Evolutionary conservation across 1,140 invertebrate species (phyloP).

Genomic region (Conus betulinus): DNA sequence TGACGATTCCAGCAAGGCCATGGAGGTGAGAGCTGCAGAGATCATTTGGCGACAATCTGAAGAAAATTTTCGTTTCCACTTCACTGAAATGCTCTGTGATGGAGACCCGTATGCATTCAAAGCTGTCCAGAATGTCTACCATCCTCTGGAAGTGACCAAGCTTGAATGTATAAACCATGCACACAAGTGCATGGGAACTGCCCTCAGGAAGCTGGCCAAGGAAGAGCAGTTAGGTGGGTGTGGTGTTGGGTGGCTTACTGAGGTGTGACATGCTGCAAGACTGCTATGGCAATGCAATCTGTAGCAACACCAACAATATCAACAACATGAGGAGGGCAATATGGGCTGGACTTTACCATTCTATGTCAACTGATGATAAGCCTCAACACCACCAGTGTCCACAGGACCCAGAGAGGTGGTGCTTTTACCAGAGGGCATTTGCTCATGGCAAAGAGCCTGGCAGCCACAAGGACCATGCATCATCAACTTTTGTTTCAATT

Average conservation of each 20-base stretch:
- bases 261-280: neutral
- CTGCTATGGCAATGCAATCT: neutral
- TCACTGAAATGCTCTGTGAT: neutral
- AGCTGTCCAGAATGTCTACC: neutral
- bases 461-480: no score
- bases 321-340: neutral
- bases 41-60: neutral
- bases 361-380: neutral
- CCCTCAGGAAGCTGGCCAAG: neutral
- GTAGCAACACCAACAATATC: neutral
- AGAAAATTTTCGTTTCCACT: neutral
- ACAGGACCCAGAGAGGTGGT: neutral
- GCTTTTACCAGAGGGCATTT: neutral
- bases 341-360: neutral
- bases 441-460: neutral
- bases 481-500: neutral
- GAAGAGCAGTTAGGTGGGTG: neutral
- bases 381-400: no score
- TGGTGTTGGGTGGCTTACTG: neutral
- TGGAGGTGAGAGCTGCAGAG: no score
- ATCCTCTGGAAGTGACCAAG: neutral
- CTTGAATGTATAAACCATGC: constrained; percentile 25
- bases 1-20: no score
- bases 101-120: neutral
- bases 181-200: neutral